Percentiles rank a stretch among this genome's conserved stretches.
phyloP scores from a whole-genome alignment of 1,140 invertebrate genomes.

The Drosophila watanabei region DNA sequence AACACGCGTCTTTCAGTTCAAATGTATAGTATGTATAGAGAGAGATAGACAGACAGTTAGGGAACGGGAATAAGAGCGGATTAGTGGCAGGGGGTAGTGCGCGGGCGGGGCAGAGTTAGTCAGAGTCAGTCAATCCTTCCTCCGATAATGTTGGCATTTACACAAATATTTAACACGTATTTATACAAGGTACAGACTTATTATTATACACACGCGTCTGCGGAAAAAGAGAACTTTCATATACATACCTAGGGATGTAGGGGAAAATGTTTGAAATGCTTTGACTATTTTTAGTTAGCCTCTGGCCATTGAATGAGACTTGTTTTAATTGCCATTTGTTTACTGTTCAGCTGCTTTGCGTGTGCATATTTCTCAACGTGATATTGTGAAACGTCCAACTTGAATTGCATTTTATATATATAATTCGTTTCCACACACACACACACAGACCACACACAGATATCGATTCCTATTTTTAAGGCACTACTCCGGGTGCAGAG shows the following conservation, averaged over 20 bases:
- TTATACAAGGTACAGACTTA: conserved; percentile 38
- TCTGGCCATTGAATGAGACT: conserved; percentile 37
- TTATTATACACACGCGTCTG: conserved; percentile 32
- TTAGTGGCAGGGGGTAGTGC: conserved; percentile 9
- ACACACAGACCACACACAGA: conserved; percentile 26
- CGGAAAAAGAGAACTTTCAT: conserved; percentile 46
- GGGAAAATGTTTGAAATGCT: conserved; percentile 38
- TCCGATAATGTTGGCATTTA: conserved; percentile 84
- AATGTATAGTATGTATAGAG: conserved; percentile 83
- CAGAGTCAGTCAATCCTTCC: conserved; percentile 82
- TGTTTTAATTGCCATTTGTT: conserved; percentile 66
- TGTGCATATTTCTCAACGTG: conserved; percentile 76
- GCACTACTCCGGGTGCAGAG: conserved; percentile 48
- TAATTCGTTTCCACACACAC: conserved; percentile 39
- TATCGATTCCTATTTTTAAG: conserved; percentile 80
- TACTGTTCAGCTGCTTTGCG: conserved; percentile 61
- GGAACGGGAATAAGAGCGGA: conserved; percentile 17
- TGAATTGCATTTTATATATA: conserved; percentile 76
- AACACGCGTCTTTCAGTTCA: conserved; percentile 84
- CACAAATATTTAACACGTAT: conserved; percentile 57
- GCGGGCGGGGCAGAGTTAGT: conserved; percentile 38
- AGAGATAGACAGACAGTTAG: conserved; percentile 49
- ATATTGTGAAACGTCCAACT: conserved; percentile 81
- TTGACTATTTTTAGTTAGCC: conserved; percentile 77
- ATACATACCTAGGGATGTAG: conserved; percentile 43